Percentiles rank a stretch among this genome's conserved stretches.
These are phyloP conservation scores for Brienomyrus brachyistius DNA, from an alignment of 2,113 vertebrate genomes.

Conservation along the genomic window DNA sequence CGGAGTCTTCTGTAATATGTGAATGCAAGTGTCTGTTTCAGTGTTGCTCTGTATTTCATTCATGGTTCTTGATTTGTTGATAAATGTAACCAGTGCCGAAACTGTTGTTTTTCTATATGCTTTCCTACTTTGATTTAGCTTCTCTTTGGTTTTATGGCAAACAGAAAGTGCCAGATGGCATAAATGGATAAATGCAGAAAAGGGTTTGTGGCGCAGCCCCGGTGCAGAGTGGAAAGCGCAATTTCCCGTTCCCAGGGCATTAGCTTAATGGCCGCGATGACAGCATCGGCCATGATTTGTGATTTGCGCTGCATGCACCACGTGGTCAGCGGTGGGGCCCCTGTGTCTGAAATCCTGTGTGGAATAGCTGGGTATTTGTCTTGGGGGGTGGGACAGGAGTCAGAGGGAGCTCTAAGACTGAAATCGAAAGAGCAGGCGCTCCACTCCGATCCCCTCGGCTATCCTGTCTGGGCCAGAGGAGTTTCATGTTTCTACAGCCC, in stretches of 20 bases:
- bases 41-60: neutral
- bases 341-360: constrained; percentile 1
- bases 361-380: constrained; percentile 16
- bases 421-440: neutral
- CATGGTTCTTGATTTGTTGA: neutral
- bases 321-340: neutral
- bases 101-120: neutral
- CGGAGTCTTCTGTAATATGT: neutral
- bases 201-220: neutral
- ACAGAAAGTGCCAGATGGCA: neutral
- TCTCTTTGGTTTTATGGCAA: neutral
- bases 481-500: neutral
- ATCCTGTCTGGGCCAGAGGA: neutral
- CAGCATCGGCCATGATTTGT: neutral
- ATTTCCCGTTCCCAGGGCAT: neutral
- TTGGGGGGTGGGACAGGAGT: constrained; percentile 11
- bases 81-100: neutral
- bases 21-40: neutral
- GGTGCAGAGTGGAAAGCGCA: neutral
- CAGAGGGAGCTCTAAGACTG: neutral
- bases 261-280: neutral
- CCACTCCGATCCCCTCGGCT: neutral
- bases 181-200: neutral
- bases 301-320: neutral
- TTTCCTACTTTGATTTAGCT: neutral